Base-by-base conservation (phyloP, 2,797 vertebrate species). In the Brachyalestes nurse region DNA sequence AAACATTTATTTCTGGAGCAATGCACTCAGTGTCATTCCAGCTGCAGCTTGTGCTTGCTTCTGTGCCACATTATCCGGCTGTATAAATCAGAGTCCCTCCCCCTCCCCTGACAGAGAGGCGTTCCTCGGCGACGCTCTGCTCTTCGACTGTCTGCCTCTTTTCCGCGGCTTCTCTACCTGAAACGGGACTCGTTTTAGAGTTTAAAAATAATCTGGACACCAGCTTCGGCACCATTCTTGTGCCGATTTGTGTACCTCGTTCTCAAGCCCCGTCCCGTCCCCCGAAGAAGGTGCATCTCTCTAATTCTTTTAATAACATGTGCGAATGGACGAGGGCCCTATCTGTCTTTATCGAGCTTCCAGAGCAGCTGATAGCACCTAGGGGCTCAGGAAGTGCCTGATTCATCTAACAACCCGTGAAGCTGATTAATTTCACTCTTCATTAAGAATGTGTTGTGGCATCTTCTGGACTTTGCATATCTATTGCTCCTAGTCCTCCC, bases 341-440 rank as follows among this genome's bases (percentile, higher is more conserved):
- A 90, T 93, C 88, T 82, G 87, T 91, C 91, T 93, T 91, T 92
- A 92, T 94, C 90, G 86, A 65, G 87, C 87, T 88, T 89, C 87
- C 90, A 49, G 81, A 89, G 90, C 90, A 92, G 90, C 91, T 91
- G 91, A 91, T 92, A 91, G 89, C 92, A 92, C 92, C 92, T 91
- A 88, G 90, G 90, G 93, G 89, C 91, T 89, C 83, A 88, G 79
- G 91, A 90, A 93, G 91, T 77, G 91, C 87, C 92, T 89, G 91
- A 92, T 94, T 93, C 92, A 90, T 92, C 91, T 90, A 94, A 92
- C 90, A 90, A 88, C 87, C 88, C 85, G 85, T 91, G 91, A 93
- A 93, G 91, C 93, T 93, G 93, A 93, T 94, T 95, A 92, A 94
- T 95, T 94, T 95, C 92, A 93, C 93, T 95, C 92, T 93, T 95